Base-by-base conservation (phyloP, 2,888 invertebrate species). In the Pachycephus smyrnensis region DNA sequence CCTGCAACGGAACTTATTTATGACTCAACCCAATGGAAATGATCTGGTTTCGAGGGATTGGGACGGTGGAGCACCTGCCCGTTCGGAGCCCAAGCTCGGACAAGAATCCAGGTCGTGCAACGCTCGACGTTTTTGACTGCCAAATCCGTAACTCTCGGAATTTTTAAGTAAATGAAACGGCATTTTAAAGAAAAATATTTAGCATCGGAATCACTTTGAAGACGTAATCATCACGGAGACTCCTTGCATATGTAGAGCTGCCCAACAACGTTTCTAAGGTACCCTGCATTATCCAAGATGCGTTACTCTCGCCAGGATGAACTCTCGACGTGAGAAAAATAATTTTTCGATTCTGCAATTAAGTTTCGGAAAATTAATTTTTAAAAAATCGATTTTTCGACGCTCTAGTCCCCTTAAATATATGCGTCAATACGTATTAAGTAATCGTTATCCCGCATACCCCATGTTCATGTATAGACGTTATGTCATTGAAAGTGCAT, bases 151-250 rank as follows among this genome's bases (percentile, higher is more conserved):
- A 37, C 3, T 37, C 12, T 12, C 12, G 12, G 12, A 37, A 12
- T 37, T 2, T 12, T 36, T 12, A 3, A 37, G 37, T 37, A 37
- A 37, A 37, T 12, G 12, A 37, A 37, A 12, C 12, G 37, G 37
- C 37, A 37, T 37, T 37, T 37, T 37, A 37, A 37, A 37, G 3
- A 37, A 3, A 3, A 31, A 96, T 95, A 92, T 97, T 97, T 84
- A 97, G 93, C 97, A 97, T 97, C 11, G 97, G 97, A 40, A 97
- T 94, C 81, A 97, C 94, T 92, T 97, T 97, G 93, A 97, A 96
- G 84, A 97, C 94, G 91, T 94, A 97, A 86, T 94, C 94, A 84
- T 95, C 93, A 15, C 96, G 93, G 1, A 96, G 92, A 30, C 93
- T 93, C 15, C 92, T 92, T 2, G 96, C 95, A 23, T 92, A 91